Conservation (phyloP, 1,140 invertebrate species). For the Fopius arisanus region DNA sequence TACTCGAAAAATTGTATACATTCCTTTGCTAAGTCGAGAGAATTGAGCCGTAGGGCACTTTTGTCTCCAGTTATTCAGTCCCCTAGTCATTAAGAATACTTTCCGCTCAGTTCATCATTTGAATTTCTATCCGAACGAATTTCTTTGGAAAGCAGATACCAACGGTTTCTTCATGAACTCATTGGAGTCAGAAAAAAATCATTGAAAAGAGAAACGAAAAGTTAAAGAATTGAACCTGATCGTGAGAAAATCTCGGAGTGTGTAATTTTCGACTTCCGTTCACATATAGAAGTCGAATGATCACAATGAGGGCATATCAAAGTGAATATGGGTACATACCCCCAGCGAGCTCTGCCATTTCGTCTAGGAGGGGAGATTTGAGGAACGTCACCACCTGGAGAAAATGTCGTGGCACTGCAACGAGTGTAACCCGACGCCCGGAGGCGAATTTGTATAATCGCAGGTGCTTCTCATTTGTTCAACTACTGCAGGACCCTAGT, state of each 20-base stretch:
- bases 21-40: too few relatives aligned
- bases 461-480: conserved; percentile 50
- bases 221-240: conserved; percentile 39
- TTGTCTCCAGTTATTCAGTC: neutral
- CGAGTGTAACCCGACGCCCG: conserved; percentile 49
- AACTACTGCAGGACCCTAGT: neutral
- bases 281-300: conserved; percentile 41
- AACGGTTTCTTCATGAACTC: neutral
- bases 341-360: conserved; percentile 47
- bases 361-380: conserved; percentile 32
- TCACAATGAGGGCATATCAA: conserved; percentile 29
- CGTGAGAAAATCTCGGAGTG: conserved; percentile 55
- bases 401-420: conserved; percentile 5
- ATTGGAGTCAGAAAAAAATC: conserved; percentile 20
- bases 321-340: conserved; percentile 20
- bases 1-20: too few relatives aligned
- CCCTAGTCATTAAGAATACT: neutral
- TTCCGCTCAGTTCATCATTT: neutral
- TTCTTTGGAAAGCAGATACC: neutral
- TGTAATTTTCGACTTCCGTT: conserved; percentile 60
- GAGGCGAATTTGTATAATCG: conserved; percentile 23
- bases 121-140: neutral
- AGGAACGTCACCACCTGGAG: conserved; percentile 21
- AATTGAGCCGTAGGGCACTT: too few relatives aligned
- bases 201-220: conserved; percentile 15